Evolutionary conservation across 2,888 invertebrate genomes (phyloP).

Genomic region (Matsumyia berberina): DNA sequence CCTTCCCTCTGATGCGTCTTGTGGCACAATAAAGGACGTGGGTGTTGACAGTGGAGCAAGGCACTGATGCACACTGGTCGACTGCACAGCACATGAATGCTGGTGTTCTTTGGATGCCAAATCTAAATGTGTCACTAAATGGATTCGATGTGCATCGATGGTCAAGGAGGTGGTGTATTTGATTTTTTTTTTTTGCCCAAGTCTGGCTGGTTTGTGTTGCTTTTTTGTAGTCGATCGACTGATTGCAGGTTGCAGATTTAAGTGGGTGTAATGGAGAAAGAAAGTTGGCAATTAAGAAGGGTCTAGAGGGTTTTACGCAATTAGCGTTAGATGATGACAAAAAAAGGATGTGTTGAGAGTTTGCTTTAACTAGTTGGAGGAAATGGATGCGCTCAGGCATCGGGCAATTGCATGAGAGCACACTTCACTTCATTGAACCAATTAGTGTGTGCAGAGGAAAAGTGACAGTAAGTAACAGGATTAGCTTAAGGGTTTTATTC

Average conservation of each 20-base stretch:
- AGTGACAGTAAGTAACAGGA: no score
- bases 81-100: neutral
- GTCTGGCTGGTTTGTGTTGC: neutral
- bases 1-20: slow-evolving; percentile 40
- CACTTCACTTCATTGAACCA: neutral
- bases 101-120: slow-evolving; percentile 24
- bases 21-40: slow-evolving; percentile 37
- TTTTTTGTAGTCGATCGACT: slow-evolving; percentile 42
- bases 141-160: slow-evolving; percentile 67
- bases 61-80: slow-evolving; percentile 29
- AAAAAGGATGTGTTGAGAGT: neutral
- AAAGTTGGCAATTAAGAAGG: slow-evolving; percentile 64
- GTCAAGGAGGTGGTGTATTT: slow-evolving; percentile 22
- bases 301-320: slow-evolving; percentile 50
- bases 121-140: slow-evolving; percentile 70
- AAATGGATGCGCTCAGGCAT: neutral
- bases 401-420: neutral
- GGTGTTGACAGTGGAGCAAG: slow-evolving; percentile 54
- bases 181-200: neutral
- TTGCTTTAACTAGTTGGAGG: neutral
- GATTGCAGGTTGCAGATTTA: slow-evolving; percentile 63
- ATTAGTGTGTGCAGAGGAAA: neutral
- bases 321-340: slow-evolving; percentile 7
- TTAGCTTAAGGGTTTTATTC: no score
- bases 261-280: slow-evolving; percentile 73